These are phyloP conservation scores for Drosophila sechellia DNA, from an alignment of 1,140 invertebrate species.

Conservation along the genomic window DNA sequence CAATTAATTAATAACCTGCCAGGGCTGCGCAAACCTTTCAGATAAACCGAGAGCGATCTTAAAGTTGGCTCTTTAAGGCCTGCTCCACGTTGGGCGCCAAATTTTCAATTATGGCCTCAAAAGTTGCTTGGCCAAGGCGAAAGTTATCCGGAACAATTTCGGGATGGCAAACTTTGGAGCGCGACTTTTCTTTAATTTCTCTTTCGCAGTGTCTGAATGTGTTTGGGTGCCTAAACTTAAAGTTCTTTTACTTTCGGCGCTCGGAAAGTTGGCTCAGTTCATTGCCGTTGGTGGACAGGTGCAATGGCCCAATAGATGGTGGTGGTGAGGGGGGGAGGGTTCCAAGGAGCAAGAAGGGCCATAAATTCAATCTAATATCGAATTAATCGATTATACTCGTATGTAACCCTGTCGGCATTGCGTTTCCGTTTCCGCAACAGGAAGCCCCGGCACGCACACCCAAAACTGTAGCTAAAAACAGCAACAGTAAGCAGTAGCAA, in stretches of 20 bases:
- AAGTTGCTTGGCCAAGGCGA: constrained; percentile 53
- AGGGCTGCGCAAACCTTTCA: neutral
- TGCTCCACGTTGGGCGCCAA: constrained; percentile 20
- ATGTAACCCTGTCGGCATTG: constrained; percentile 76
- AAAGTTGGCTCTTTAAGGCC: constrained; percentile 25
- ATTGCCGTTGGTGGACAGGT: constrained; percentile 7
- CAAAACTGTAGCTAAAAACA: constrained; percentile 25
- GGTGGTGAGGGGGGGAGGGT: too few species aligned
- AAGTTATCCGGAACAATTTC: constrained; percentile 44
- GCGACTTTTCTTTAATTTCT: constrained; percentile 56
- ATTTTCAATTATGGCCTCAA: constrained; percentile 56
- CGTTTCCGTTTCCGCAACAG: constrained; percentile 84
- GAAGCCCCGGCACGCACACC: constrained; percentile 62
- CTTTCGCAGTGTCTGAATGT: constrained; percentile 35
- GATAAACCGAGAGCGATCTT: constrained; percentile 22
- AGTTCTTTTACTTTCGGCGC: constrained; percentile 30
- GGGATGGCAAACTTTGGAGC: constrained; percentile 39
- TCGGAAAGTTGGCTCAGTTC: constrained; percentile 13
- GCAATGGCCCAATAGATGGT: neutral
- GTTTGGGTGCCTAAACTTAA: constrained; percentile 46
- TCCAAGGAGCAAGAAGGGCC: constrained; percentile 31
- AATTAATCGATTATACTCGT: constrained; percentile 84
- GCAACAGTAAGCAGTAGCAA: constrained; percentile 16
- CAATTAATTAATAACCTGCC: constrained; percentile 64
- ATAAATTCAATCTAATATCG: constrained; percentile 84